Evolutionary conservation across 2,113 vertebrate species (phyloP), one percentile per base, ranked within the genome.

Genomic region (Prietella phreatophila): DNA sequence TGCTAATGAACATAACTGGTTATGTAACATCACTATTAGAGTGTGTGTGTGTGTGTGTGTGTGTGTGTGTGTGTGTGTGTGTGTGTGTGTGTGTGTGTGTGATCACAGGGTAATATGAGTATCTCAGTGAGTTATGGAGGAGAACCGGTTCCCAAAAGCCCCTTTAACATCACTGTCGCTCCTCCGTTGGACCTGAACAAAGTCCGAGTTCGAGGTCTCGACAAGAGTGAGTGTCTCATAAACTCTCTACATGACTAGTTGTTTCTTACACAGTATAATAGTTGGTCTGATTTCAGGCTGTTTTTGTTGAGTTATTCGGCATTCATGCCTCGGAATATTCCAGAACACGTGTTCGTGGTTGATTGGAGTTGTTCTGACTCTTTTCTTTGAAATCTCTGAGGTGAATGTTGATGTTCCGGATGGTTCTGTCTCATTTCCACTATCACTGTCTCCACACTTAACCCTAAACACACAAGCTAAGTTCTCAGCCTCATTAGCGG

Each of bases 161-260:
- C 97, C 53, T 98, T 97, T 88, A 92, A 95, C 30, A 94, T 98
- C 87, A 96, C 94, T 20, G 97, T 98, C 85, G 94, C 97, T 0
- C 96, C 97, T 4, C 90, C 95, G 0, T 89, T 98, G 88, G 96
- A 98, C 89, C 94, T 97, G 42, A 95, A 93, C 87, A 97, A 97
- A 89, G 96, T 98, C 91, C 97, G 97, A 93, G 96, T 98, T 85
- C 96, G 97, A 86, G 97, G 97, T 87, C 94, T 98, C 15, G 96
- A 97, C 81, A 97, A 93, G 91, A 97, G 97, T 98, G 94, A 96
- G 97, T 95, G 39, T 22, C 73, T 79, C 11, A 86, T 3, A 4
- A 33, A 15, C 20, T 15, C 10, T 73, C 27, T 33, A 22, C 10
- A 39, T 73, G 0, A 53, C 76, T 0, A n/a, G 27, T 20, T 1